Conservation (phyloP, 2,113 vertebrate species). For the Eonycteris spelaea region DNA sequence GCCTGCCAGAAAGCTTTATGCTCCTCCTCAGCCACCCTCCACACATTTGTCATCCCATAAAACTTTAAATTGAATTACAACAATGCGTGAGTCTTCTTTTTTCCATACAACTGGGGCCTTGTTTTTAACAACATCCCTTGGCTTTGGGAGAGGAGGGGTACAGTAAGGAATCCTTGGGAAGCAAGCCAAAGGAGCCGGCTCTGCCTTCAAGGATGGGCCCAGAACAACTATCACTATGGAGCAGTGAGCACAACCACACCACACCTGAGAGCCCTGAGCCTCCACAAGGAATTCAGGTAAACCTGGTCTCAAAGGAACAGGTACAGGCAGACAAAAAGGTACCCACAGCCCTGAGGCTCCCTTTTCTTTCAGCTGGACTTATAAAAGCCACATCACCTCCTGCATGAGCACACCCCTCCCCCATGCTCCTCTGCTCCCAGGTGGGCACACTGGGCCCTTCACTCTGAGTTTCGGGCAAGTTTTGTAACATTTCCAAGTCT, state of each 20-base stretch:
- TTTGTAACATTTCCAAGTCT: neutral
- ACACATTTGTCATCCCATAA: constrained; percentile 43
- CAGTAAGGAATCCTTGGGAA: constrained; percentile 11
- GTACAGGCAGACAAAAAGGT: neutral
- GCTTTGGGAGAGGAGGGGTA: neutral
- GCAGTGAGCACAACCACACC: neutral
- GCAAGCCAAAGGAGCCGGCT: neutral
- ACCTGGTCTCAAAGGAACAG: neutral
- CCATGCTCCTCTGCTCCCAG: rapidly evolving
- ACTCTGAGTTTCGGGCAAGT: neutral
- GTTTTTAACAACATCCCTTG: constrained; percentile 18
- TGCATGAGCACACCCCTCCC: too few relatives aligned
- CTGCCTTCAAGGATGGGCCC: neutral
- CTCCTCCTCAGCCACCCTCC: constrained; percentile 7
- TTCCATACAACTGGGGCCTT: constrained; percentile 17
- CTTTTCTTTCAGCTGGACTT: neutral
- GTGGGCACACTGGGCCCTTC: neutral
- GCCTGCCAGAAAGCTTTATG: constrained; percentile 24
- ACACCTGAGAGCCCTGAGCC: neutral
- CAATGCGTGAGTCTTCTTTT: constrained; percentile 28
- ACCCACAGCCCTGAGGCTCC: neutral
- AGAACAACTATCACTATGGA: neutral
- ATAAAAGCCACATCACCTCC: neutral
- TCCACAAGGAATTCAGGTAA: neutral
- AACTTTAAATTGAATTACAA: constrained; percentile 60